These are phyloP conservation scores for Helicoverpa armigera DNA, from an alignment of 1,140 invertebrate species.

Conservation along the genomic window DNA sequence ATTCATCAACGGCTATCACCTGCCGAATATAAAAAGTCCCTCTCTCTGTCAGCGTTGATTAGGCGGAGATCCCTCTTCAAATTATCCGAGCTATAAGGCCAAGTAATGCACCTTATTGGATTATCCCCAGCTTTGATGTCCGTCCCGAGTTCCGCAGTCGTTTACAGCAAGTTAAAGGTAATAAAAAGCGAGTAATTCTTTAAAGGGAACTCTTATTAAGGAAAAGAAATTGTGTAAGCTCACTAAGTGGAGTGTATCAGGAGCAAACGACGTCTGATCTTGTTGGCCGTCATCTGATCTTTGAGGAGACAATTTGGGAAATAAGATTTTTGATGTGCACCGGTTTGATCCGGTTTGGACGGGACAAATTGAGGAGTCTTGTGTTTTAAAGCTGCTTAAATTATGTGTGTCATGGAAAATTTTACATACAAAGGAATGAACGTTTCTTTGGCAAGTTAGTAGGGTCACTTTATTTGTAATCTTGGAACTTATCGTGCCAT, in stretches of 20 bases:
- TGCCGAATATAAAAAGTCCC: slow-evolving; percentile 61
- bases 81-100: slow-evolving; percentile 59
- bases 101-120: slow-evolving; percentile 75
- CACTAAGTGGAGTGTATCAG: slow-evolving; percentile 63
- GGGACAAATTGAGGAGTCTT: not conserved
- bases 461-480: no score
- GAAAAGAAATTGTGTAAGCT: slow-evolving; percentile 66
- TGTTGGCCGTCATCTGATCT: slow-evolving; percentile 14
- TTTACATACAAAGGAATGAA: not conserved
- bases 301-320: slow-evolving; percentile 32
- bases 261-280: slow-evolving; percentile 51
- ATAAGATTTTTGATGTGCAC: slow-evolving; percentile 21
- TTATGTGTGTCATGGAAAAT: not conserved
- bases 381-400: not conserved
- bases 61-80: slow-evolving; percentile 61
- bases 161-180: slow-evolving; percentile 67
- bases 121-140: slow-evolving; percentile 75
- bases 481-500: no score
- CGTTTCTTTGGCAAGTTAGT: not conserved
- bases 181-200: slow-evolving; percentile 69
- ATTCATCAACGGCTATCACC: slow-evolving; percentile 63
- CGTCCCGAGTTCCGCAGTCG: slow-evolving; percentile 56
- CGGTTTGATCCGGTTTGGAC: not conserved
- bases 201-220: slow-evolving; percentile 65
- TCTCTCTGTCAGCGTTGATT: slow-evolving; percentile 66